Percentiles rank a stretch among this genome's conserved stretches.
phyloP scores from a whole-genome alignment of 2,888 invertebrate species.

The Cryptocephalus moraei region DNA sequence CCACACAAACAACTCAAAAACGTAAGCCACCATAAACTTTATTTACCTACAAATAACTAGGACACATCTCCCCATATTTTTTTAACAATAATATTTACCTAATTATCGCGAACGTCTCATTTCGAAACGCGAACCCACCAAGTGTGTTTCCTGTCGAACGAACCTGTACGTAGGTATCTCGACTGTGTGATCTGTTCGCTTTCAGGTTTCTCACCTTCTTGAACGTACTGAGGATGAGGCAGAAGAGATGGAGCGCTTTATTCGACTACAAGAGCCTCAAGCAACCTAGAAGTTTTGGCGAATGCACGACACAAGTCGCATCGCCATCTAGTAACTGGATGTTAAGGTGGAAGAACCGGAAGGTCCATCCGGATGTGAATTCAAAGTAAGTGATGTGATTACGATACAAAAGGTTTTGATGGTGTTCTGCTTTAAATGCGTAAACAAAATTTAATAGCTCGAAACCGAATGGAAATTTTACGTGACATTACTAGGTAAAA shows the following conservation, averaged over 20 bases:
- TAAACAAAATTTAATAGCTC: no score
- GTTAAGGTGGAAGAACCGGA: slow-evolving; percentile 13
- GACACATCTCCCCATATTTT: no score
- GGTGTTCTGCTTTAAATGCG: no score
- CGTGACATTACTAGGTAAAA: no score
- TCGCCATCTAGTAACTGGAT: slow-evolving; percentile 3
- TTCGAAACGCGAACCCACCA: not conserved
- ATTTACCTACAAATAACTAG: no score
- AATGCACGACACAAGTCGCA: not conserved
- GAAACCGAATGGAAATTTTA: no score
- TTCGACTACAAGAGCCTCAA: not conserved
- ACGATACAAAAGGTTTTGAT: not conserved
- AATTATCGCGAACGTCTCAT: no score
- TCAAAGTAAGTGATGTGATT: slow-evolving; percentile 8
- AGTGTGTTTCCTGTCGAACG: slow-evolving; percentile 7
- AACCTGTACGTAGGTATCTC: no score
- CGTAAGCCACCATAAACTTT: no score
- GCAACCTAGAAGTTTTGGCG: no score
- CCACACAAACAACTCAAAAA: no score
- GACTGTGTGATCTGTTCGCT: slow-evolving; percentile 6
- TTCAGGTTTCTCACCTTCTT: slow-evolving; percentile 13
- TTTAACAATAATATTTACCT: no score
- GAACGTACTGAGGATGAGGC: slow-evolving; percentile 14
- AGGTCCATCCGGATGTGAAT: slow-evolving; percentile 10
- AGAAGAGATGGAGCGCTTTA: slow-evolving; percentile 4